Base-by-base conservation (phyloP, 2,888 invertebrate species). In the Eueremaeus valkanovi region DNA sequence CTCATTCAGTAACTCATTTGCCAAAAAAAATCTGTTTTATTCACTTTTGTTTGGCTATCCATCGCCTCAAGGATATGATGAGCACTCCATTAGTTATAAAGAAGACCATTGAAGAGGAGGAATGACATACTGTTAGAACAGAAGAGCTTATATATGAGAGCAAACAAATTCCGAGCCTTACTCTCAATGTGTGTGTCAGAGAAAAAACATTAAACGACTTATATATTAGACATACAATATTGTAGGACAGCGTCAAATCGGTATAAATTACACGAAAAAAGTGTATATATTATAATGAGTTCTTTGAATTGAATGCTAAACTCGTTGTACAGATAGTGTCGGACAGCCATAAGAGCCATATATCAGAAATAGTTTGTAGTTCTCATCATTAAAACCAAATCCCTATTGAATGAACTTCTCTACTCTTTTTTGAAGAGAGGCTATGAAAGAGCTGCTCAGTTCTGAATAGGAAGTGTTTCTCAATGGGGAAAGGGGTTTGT, bases 21-120 rank as follows among this genome's bases (percentile, higher is more conserved):
- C 58, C 58, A 58, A 21, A 49, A 58, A 58, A 58, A 58, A n/a
- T 58, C 29, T 33, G n/a, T 63, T 63, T 31, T 63, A 31, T 63
- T 63, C 63, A 33, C 63, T 63, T 63, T 36, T 31, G 31, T 31
- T 63, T 63, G 31, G n/a, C 33, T 18, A 29, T 11, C 24, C 58
- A 63, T 63, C 33, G 63, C 63, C 63, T 63, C 18, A 63, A 63
- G 63, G 63, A 36, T 63, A 63, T 63, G 63, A 63, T 36, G 63
- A 63, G 33, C 5, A 63, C 63, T 63, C 31, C 36, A 63, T 36
- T 63, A 63, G 18, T 33, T 16, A 36, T n/a, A 58, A 29, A 16
- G n/a, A 18, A 27, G 16, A 63, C 33, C 29, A 33, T 63, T n/a
- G 6, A 16, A 29, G 5, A 58, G 33, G 8, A 29, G 33, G 29